phyloP scores from a whole-genome alignment of 2,888 invertebrate genomes.

The Busseola fusca region DNA sequence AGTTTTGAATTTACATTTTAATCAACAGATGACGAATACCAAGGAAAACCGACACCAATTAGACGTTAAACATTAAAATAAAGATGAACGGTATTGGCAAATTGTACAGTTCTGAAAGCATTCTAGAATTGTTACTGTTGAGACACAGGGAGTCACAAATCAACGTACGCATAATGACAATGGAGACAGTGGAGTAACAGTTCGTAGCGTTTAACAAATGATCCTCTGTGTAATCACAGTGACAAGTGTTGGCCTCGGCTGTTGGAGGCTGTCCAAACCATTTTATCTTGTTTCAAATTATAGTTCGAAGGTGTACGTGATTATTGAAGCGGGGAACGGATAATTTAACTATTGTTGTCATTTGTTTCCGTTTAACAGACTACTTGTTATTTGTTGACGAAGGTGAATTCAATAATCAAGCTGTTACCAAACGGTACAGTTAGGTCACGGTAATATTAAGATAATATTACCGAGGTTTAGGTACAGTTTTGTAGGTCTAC shows the following conservation, averaged over 20 bases:
- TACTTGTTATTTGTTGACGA: conserved; percentile 11
- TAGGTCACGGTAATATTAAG: too few relatives aligned
- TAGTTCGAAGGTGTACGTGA: conserved; percentile 39
- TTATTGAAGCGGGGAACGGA: conserved; percentile 39
- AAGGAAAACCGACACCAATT: conserved; percentile 3
- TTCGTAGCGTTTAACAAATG: conserved; percentile 63
- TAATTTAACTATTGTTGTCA: conserved; percentile 32
- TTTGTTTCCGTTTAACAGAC: conserved; percentile 27
- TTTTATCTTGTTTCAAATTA: conserved; percentile 52
- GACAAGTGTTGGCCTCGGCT: conserved; percentile 61
- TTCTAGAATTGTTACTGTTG: conserved; percentile 15
- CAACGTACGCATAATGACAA: conserved; percentile 54
- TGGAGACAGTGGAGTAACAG: conserved; percentile 56
- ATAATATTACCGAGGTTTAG: too few relatives aligned
- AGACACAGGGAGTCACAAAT: conserved; percentile 33
- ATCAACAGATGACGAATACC: neutral
- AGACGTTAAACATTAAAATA: neutral
- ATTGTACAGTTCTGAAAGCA: conserved; percentile 12
- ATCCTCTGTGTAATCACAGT: conserved; percentile 54
- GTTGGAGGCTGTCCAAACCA: conserved; percentile 63
- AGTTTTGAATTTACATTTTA: neutral
- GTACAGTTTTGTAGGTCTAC: neutral
- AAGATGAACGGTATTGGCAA: conserved; percentile 20
- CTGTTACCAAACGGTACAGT: conserved; percentile 5
- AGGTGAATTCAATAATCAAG: conserved; percentile 12